Evolutionary conservation across 2,888 invertebrate genomes (phyloP), one percentile per base, ranked within the genome.

Genomic region (Tanaodytes sp.): DNA sequence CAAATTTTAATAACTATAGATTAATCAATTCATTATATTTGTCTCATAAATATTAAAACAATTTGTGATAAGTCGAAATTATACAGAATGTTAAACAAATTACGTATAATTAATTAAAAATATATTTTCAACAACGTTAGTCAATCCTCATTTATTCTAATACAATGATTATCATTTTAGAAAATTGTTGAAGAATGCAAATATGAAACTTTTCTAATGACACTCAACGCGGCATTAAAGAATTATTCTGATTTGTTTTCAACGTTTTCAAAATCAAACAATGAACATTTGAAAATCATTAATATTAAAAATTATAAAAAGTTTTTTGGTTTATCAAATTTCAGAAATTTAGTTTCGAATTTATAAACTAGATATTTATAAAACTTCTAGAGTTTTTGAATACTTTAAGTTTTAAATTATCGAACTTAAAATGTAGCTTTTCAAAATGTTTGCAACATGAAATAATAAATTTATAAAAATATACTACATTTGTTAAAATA

Each of bases 1-100:
- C 12, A 37, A 37, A 37, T 14, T 14, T 37, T 14, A 37, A 37
- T n/a, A 37, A 37, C 37, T 37, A 14, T 37, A 37, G 15, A 14
- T 37, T 37, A 15, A 37, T 1, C 2, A 15, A 37, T 37, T 37
- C 15, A 9, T 37, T n/a, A 37, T 37, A 37, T 37, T 37, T 37
- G 12, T 14, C 37, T 37, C 15, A 15, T 9, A 37, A 37, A 37
- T 37, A 37, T 37, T 37, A n/a, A 14, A 37, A 37, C 15, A 8
- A 37, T 15, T 37, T n/a, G n/a, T 37, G 12, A 15, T 37, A 37
- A 37, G 14, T 37, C 15, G 2, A 37, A 37, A 37, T 15, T 37
- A 14, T 37, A 8, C 15, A 14, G 2, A 37, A 37, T 37, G 2
- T 14, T 37, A 1, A 37, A 2, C 15, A 37, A 37, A 37, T 37